Conservation (phyloP, 2,113 vertebrate species). For the Microcebus ravelobensis region DNA sequence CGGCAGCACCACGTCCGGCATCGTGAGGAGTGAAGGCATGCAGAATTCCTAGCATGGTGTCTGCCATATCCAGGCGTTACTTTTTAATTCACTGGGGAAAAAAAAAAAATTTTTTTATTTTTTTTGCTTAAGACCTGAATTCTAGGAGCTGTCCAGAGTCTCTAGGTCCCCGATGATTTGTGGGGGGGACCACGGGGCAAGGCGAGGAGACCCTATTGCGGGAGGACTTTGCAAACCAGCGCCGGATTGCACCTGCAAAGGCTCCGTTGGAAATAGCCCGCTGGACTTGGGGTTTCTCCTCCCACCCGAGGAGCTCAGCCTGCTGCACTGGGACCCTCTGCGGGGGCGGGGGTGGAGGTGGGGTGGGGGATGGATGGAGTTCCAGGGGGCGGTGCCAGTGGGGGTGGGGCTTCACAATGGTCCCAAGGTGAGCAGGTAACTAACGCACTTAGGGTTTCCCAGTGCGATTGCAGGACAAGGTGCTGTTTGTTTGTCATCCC, state of each 20-base stretch:
- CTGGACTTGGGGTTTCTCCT: background rate
- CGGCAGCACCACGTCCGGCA: background rate
- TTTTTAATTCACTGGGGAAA: background rate
- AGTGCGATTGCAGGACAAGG: background rate
- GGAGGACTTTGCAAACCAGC: background rate
- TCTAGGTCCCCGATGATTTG: background rate
- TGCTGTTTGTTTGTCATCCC: background rate
- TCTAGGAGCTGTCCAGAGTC: background rate
- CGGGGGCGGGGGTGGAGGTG: no score
- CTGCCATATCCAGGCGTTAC: background rate
- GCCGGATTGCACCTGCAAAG: background rate
- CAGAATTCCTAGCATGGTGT: background rate
- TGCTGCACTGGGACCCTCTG: background rate
- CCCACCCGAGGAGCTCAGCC: background rate
- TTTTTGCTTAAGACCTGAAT: background rate
- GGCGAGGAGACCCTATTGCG: background rate
- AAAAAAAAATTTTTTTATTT: no score
- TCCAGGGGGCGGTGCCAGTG: background rate
- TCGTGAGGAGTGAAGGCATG: background rate
- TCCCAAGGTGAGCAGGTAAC: background rate
- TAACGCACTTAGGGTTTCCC: background rate
- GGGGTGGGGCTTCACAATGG: background rate
- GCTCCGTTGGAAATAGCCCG: background rate
- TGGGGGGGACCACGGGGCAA: background rate
- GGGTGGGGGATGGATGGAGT: background rate